Evolutionary conservation across 2,113 vertebrate species (phyloP).

Genomic region (Cavia aperea): DNA sequence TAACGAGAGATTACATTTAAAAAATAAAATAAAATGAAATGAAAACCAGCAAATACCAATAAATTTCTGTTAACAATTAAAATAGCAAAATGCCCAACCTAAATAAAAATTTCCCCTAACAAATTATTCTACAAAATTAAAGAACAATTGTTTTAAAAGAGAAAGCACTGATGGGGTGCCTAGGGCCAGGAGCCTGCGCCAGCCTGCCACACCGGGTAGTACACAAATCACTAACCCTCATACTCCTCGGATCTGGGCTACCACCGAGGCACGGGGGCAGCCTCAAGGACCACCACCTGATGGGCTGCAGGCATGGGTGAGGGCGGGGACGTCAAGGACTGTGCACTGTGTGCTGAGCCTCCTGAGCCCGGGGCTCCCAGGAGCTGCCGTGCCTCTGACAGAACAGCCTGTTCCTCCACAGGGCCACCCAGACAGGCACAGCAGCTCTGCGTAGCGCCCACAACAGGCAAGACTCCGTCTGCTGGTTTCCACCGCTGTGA

Average conservation of each 20-base stretch:
- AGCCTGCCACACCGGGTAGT: too few relatives aligned
- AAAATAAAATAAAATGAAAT: not conserved
- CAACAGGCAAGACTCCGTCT: not conserved
- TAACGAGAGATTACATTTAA: not conserved
- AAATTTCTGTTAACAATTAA: not conserved
- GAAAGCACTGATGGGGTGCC: not conserved
- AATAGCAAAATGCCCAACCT: not conserved
- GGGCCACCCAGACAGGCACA: not conserved
- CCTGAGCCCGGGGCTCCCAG: not conserved
- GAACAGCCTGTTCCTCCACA: not conserved
- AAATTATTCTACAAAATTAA: slow-evolving; percentile 6
- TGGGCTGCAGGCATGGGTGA: not conserved
- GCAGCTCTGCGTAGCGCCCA: not conserved
- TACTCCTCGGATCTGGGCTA: not conserved
- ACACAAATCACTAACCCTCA: not conserved
- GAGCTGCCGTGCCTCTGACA: not conserved
- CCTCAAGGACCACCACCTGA: too few relatives aligned
- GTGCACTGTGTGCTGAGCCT: not conserved
- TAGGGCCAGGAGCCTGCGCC: not conserved
- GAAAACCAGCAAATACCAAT: not conserved
- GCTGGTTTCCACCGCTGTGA: not conserved
- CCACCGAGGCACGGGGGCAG: not conserved
- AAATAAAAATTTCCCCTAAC: not conserved
- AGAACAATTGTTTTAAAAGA: not conserved
- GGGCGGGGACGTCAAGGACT: not conserved